These are phyloP conservation scores for Centropus bengalensis DNA, from an alignment of 2,113 vertebrate species.

Conservation along the genomic window DNA sequence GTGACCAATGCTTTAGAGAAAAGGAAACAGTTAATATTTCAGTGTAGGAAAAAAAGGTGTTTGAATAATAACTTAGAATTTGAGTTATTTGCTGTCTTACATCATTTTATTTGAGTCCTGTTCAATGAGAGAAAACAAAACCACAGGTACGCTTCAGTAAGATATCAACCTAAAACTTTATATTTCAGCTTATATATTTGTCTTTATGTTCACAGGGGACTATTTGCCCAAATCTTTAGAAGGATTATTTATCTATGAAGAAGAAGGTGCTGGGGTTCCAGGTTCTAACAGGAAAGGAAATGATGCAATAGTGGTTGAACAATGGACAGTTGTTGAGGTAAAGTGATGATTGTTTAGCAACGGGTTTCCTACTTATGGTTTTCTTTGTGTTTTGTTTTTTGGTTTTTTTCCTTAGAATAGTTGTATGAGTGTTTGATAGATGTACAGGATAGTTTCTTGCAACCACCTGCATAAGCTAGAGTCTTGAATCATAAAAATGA, in stretches of 20 bases:
- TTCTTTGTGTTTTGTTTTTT: neutral
- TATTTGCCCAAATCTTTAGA: constrained; percentile 89
- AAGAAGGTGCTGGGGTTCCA: constrained; percentile 77
- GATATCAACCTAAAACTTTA: neutral
- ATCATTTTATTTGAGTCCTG: neutral
- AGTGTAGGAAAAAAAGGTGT: neutral
- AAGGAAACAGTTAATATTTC: neutral
- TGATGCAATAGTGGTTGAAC: constrained; percentile 96
- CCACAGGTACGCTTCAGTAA: neutral
- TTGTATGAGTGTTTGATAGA: neutral
- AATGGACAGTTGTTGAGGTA: constrained; percentile 97
- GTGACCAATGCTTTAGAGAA: neutral
- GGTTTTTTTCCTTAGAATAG: neutral
- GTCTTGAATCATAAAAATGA: neutral
- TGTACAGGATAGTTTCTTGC: neutral
- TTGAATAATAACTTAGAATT: neutral
- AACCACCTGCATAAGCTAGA: neutral
- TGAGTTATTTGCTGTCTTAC: neutral
- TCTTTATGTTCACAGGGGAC: constrained; percentile 80
- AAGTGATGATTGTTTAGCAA: constrained; percentile 29
- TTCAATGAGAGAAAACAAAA: neutral
- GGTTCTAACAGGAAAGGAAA: constrained; percentile 82
- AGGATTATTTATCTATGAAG: constrained; percentile 95
- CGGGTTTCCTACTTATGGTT: neutral
- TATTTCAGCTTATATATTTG: neutral